Base-by-base conservation (phyloP, 2,113 vertebrate genomes). In the Pteropus alecto region DNA sequence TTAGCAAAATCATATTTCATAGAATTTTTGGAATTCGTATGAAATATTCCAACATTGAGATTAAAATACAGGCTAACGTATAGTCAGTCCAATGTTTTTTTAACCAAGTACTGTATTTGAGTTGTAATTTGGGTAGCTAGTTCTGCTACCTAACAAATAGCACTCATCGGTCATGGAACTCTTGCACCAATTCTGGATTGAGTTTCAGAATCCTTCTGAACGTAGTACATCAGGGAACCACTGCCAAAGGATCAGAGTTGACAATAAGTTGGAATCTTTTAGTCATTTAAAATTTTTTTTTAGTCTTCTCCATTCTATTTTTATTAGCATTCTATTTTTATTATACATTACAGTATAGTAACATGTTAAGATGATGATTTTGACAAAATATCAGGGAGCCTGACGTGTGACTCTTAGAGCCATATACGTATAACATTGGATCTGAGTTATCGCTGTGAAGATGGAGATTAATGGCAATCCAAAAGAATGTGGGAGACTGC, bases 301-400 rank as follows among this genome's bases (percentile, higher is more conserved):
- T 60, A 26, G 19, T 18, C 71, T 94, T 95, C 73, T 71, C 41
- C 79, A 94, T 92, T 90, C 67, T 51, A 38, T 90, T 83, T 93
- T 38, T 77, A 94, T 21, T 74, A 41, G 15, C 54, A 94, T 92
- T 90, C 67, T 51, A 38, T 90, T 83, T 93, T 38, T 77, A 94
- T 21, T 74, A 41, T 46, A 77, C n/a, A 70, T 8, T 73, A n/a
- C 0, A 30, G 21, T 54, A 21, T 0, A 26, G 30, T 30, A n/a
- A n/a, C 18, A 58, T 26, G 4, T 71, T 71, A 90, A 81, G 56
- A 93, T 78, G 60, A 22, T 1, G 5, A 41, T 51, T 63, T 68
- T 38, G 76, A 74, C 16, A 60, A 54, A 46, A 10, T 43, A 4
- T 15, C 35, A 63, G 15, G 38, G 81, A 78, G 14, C 9, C 61